Base-by-base conservation (phyloP, 2,888 invertebrate species). In the Trissolcus brochymenae region DNA sequence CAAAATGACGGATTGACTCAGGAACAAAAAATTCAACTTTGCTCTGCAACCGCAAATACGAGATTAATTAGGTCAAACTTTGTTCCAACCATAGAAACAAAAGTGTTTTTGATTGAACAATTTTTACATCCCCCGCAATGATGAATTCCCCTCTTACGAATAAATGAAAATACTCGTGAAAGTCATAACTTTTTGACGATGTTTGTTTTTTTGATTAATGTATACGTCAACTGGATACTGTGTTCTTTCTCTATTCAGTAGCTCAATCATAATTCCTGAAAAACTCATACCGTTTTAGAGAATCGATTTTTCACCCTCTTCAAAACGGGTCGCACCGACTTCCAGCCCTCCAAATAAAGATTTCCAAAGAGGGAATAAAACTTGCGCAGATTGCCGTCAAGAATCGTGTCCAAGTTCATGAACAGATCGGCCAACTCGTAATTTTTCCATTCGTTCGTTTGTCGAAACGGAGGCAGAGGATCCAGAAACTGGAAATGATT, bases 331-430 rank as follows among this genome's bases (percentile, higher is more conserved):
- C 74, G 35, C 4, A 67, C 67, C 6, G 61, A 43, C 21, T 62
- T 67, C 74, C 74, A 74, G 6, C 74, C 74, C n/a, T 74, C 74
- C 40, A 74, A 51, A 14, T 56, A 74, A 51, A 74, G 57, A 74
- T 74, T 74, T 2, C 64, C 62, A 57, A 68, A 54, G 11, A 74
- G 25, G 13, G 55, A 2, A 41, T 74, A 68, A 46, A 68, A 68
- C 49, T 59, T 61, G 13, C 29, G 25, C 29, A 74, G 59, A 74
- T 62, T n/a, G 13, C 56, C 49, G 6, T 74, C 74, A 1, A 74
- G 51, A 29, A 68, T 64, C 3, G 51, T 11, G 19, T 74, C 57
- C 4, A 68, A n/a, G 13, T 74, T 62, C 14, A 16, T 60, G 21
- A 74, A 64, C 51, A 64, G 43, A 59, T 68, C 6, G 17, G 16